These are phyloP conservation scores for Athripsodes cinereus DNA, from an alignment of 2,888 invertebrate genomes.

Conservation along the genomic window DNA sequence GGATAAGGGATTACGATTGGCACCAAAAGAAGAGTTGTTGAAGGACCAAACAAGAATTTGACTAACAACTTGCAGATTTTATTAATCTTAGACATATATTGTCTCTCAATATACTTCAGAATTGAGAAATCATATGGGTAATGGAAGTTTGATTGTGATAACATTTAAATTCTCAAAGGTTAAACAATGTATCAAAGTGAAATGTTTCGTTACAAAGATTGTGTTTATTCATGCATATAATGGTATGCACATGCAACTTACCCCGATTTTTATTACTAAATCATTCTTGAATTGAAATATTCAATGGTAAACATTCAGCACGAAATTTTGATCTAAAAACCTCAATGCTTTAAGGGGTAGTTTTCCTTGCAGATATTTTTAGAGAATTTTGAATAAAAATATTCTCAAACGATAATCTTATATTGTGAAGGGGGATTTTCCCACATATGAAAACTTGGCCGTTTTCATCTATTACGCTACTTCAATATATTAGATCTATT, in stretches of 20 bases:
- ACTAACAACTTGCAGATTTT: no score
- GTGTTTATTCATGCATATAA: neutral
- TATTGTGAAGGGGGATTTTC: neutral
- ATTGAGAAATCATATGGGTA: no score
- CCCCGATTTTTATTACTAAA: neutral
- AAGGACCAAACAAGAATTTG: no score
- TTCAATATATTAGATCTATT: slow-evolving; percentile 1
- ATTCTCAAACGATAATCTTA: neutral
- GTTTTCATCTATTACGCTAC: neutral
- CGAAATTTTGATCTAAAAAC: no score
- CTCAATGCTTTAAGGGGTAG: neutral
- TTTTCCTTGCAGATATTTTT: neutral
- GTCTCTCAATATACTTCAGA: no score
- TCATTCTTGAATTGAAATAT: no score
- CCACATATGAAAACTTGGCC: neutral
- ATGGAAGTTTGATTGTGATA: no score
- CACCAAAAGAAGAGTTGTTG: no score
- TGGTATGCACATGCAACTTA: neutral
- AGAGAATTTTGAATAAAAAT: no score
- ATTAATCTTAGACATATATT: no score
- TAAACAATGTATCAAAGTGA: slow-evolving; percentile 1
- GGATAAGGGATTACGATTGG: no score
- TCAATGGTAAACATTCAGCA: no score
- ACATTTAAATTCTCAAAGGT: neutral
- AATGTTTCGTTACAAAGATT: neutral